These are phyloP conservation scores for Hydractinia symbiolongicarpus DNA, from an alignment of 30 jellyfish, hydroid and myxozoan genomes.

Conservation along the genomic window DNA sequence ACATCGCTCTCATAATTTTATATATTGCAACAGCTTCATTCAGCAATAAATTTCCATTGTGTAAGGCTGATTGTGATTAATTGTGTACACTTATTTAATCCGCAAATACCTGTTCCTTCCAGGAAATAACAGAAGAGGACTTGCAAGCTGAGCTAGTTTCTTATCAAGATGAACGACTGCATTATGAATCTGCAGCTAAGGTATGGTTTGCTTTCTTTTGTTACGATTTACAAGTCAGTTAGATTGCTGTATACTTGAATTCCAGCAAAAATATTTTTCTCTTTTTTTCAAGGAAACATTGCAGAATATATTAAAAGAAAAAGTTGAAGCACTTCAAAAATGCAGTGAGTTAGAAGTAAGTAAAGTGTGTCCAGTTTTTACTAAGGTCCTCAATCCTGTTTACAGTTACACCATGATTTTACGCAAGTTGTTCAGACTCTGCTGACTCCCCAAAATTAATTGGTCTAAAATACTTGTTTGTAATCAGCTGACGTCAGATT, in stretches of 20 bases:
- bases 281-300: conserved; percentile 55
- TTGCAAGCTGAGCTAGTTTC: conserved; percentile 34
- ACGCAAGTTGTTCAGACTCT: too few species aligned
- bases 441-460: too few species aligned
- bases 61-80: too few species aligned
- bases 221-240: neutral
- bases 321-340: conserved; percentile 54
- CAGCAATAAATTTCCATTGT: too few species aligned
- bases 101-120: neutral
- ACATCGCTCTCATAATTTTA: too few species aligned
- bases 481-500: too few species aligned
- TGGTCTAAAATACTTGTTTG: too few species aligned
- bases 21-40: too few species aligned
- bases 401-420: too few species aligned
- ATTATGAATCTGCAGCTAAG: conserved; percentile 69
- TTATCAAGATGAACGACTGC: conserved; percentile 60
- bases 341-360: conserved; percentile 76
- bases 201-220: conserved; percentile 14
- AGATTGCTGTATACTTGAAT: neutral
- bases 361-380: neutral
- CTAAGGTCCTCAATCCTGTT: too few species aligned
- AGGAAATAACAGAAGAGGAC: conserved; percentile 73
- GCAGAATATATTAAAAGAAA: conserved; percentile 50
- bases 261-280: neutral
- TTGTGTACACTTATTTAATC: too few species aligned